Percentiles rank a stretch among this genome's conserved stretches.
These are phyloP conservation scores for Athene noctua DNA, from an alignment of 2,113 vertebrate species.

Conservation along the genomic window DNA sequence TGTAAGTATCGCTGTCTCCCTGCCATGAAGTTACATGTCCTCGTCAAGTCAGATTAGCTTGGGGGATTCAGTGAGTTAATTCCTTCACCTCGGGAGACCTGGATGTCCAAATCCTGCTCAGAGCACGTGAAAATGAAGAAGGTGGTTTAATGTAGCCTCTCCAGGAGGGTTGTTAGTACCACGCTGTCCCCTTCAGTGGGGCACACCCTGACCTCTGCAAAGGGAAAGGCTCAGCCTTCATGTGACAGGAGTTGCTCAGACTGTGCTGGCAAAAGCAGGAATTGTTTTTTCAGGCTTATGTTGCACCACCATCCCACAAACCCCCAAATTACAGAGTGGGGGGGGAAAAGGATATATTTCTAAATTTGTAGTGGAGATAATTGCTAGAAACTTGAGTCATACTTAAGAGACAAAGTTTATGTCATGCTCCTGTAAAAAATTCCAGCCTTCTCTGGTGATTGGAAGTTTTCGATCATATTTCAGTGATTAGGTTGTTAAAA, in stretches of 20 bases:
- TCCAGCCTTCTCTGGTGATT: background rate
- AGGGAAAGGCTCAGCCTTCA: background rate
- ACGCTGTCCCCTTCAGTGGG: fast-evolving
- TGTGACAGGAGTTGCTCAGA: background rate
- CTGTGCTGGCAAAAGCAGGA: background rate
- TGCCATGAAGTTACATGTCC: background rate
- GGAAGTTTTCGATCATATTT: background rate
- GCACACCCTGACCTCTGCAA: background rate
- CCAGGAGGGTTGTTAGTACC: background rate
- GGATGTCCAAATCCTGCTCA: background rate
- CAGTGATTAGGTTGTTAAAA: background rate
- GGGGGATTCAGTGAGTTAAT: conserved; percentile 26
- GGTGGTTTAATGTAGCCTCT: background rate
- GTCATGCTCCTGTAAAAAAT: background rate
- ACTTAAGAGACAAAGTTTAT: background rate
- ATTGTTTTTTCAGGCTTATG: background rate
- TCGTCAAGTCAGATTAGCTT: conserved; percentile 24
- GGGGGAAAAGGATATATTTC: background rate
- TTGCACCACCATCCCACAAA: background rate
- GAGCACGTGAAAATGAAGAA: background rate
- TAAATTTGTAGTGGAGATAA: background rate
- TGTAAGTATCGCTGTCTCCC: background rate
- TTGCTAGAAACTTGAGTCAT: conserved; percentile 24
- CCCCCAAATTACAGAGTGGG: background rate
- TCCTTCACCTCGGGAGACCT: conserved; percentile 38